Evolutionary conservation across 2,113 vertebrate species (phyloP).

Genomic region (Ciconia maguari): DNA sequence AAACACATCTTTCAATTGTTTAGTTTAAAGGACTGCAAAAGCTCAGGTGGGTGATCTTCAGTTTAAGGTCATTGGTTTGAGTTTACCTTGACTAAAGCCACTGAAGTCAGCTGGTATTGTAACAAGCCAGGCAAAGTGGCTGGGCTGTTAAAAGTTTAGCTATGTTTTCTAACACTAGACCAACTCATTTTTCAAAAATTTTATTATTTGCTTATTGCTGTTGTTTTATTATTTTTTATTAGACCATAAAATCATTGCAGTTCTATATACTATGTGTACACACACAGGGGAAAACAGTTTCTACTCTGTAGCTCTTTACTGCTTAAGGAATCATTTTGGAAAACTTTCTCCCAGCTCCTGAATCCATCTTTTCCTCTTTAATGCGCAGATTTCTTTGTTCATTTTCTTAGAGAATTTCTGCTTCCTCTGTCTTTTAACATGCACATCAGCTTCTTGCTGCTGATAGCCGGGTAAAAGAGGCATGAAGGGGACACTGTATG

Average conservation of each 20-base stretch:
- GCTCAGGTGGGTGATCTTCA: neutral
- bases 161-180: neutral
- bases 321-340: neutral
- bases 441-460: neutral
- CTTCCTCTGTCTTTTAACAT: neutral
- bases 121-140: neutral
- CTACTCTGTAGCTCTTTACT: neutral
- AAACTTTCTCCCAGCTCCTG: neutral
- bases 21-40: neutral
- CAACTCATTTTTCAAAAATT: neutral
- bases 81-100: neutral
- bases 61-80: neutral
- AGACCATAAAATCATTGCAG: neutral
- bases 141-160: neutral
- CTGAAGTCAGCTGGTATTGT: neutral
- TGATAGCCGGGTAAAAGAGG: neutral
- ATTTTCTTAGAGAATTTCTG: neutral
- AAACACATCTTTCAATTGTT: neutral
- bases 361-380: neutral
- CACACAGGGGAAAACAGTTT: neutral
- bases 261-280: neutral
- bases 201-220: neutral
- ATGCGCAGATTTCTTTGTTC: neutral
- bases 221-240: neutral
- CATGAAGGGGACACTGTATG: neutral